A percentile compares a stretch with the other conserved stretches of the same genome.
These are phyloP conservation scores for Chirona hameri DNA, from an alignment of 2,888 invertebrate species.

Conservation along the genomic window DNA sequence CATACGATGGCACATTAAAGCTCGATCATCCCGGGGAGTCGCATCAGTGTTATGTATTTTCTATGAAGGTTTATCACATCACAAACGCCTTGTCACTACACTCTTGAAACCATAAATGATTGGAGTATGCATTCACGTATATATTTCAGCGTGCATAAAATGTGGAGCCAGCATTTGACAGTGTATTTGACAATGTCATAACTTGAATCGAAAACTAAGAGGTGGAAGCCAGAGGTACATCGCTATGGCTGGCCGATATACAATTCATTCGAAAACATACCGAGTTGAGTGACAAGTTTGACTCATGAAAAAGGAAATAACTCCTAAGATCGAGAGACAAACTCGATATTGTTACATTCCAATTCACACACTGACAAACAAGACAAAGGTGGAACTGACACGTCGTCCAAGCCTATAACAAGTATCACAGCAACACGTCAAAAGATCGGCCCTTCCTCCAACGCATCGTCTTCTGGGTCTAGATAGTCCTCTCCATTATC, in stretches of 20 bases:
- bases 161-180: too few relatives aligned
- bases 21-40: too few relatives aligned
- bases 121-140: too few relatives aligned
- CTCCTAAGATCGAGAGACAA: background rate
- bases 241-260: background rate
- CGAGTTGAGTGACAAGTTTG: background rate
- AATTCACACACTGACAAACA: background rate
- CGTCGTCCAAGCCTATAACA: background rate
- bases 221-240: too few relatives aligned
- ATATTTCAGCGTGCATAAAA: too few relatives aligned
- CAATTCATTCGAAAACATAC: background rate
- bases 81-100: too few relatives aligned
- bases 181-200: too few relatives aligned
- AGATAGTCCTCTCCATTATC: conserved; percentile 78
- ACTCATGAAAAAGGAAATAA: background rate
- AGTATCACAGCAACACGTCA: conserved; percentile 30
- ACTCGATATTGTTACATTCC: background rate
- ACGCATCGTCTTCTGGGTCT: conserved; percentile 73
- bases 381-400: background rate
- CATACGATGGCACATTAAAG: too few relatives aligned
- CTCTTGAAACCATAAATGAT: too few relatives aligned
- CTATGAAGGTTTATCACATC: too few relatives aligned
- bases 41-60: too few relatives aligned
- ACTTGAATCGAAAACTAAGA: too few relatives aligned
- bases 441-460: conserved; percentile 40